Evolutionary conservation across 2,113 vertebrate genomes (phyloP), one percentile per base, ranked within the genome.

Genomic region (Taxidea taxus): DNA sequence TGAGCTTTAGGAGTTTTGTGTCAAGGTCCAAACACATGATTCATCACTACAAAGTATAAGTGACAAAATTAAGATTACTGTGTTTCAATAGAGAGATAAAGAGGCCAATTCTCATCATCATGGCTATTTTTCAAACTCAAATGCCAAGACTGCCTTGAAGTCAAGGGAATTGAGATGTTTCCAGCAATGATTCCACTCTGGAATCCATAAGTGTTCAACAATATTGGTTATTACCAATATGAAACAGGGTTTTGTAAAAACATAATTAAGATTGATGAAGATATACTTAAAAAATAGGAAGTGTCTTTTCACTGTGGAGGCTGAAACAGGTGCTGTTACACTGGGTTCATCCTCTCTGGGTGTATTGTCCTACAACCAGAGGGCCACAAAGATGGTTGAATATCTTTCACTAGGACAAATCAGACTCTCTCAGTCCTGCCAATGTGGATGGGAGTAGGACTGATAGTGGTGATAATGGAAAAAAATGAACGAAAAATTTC

Each of bases 91-190:
- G 34, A 95, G 51, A 96, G 82, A 97, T 64, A 39, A 97, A 87
- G 27, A 70, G 7, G 70, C 14, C 7, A 56, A 95, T 97, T n/a
- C 74, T 96, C 81, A 87, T 87, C 3, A 70, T 21, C 3, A 94
- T 44, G 74, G 7, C 37, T 78, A 54, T 78, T 74, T 96, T 90
- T 96, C 81, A 92, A 97, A 97, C 56, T 96, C 27, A 93, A 96
- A 75, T 84, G 42, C 95, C 90, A 64, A 89, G 20, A 94, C 15
- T 10, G 75, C 78, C 47, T 78, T 81, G 14, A 25, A 70, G 42
- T 64, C 20, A 96, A 68, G 44, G 58, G 51, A 88, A 90, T 47
- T 85, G 42, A 97, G 68, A 62, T 54, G 31, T 90, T 16, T 77
- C n/a, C 42, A 80, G 58, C 21, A 86, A 85, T 80, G 13, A 39